Evolutionary conservation across 2,113 vertebrate genomes (phyloP).

Genomic region (Pteronura brasiliensis): DNA sequence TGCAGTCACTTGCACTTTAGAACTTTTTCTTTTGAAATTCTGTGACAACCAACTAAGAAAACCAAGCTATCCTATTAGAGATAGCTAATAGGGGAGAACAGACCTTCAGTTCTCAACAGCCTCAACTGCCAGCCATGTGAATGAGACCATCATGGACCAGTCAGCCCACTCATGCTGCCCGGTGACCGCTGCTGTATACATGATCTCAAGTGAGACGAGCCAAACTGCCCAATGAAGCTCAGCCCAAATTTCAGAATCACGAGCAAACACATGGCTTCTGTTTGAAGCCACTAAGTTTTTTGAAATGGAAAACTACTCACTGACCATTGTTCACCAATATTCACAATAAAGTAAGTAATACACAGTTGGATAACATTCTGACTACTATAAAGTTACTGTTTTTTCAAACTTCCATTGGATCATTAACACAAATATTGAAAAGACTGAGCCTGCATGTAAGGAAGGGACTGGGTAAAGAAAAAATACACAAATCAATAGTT

Average conservation of each 20-base stretch:
- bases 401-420: conserved; percentile 69
- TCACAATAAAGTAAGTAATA: conserved; percentile 86
- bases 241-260: not conserved
- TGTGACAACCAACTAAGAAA: not conserved
- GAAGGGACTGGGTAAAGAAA: conserved; percentile 69
- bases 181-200: not conserved
- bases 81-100: not conserved
- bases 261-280: not conserved
- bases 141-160: not conserved
- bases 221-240: not conserved
- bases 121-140: not conserved
- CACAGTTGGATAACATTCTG: conserved; percentile 83
- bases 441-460: conserved; percentile 69
- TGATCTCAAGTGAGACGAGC: not conserved
- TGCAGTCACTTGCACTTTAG: not conserved
- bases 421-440: conserved; percentile 78
- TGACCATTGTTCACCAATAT: conserved; percentile 83
- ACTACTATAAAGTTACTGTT: conserved; percentile 81
- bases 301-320: conserved; percentile 81
- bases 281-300: not conserved
- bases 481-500: conserved; percentile 80
- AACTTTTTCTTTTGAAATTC: not conserved
- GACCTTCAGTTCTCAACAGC: not conserved
- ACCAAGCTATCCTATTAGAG: not conserved
- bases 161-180: not conserved